These are phyloP conservation scores for Pygmarrhopalites habei DNA, from an alignment of 1,140 invertebrate genomes.

Conservation along the genomic window DNA sequence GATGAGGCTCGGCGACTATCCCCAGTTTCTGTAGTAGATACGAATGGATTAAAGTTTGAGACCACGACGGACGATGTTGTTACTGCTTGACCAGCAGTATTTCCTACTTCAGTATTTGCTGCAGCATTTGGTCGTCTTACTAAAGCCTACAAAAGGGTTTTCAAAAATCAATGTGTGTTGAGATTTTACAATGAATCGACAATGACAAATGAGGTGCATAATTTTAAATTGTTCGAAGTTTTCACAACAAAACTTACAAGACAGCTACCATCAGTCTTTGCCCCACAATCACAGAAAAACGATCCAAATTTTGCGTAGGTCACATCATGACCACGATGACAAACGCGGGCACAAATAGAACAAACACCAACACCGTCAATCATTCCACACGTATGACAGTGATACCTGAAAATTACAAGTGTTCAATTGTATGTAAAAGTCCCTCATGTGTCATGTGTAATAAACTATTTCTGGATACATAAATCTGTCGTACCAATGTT, in stretches of 20 bases:
- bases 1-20: slow-evolving; percentile 61
- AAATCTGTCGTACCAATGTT: slow-evolving; percentile 67
- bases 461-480: too few species aligned
- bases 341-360: slow-evolving; percentile 92
- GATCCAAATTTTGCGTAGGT: slow-evolving; percentile 97
- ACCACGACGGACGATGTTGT: neutral
- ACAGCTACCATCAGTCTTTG: slow-evolving; percentile 77
- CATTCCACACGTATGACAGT: slow-evolving; percentile 54
- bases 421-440: neutral
- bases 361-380: slow-evolving; percentile 96
- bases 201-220: too few species aligned
- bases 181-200: too few species aligned
- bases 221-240: too few species aligned
- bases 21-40: neutral
- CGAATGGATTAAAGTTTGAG: slow-evolving; percentile 5
- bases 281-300: slow-evolving; percentile 97
- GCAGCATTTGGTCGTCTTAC: slow-evolving; percentile 26
- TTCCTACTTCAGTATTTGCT: slow-evolving; percentile 2
- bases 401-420: too few species aligned
- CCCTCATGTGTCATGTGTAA: neutral
- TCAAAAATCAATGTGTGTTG: too few species aligned
- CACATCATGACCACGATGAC: slow-evolving; percentile 91
- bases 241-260: slow-evolving; percentile 45
- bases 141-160: slow-evolving; percentile 27
- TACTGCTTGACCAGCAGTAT: neutral